Conservation (phyloP, 2,888 invertebrate genomes). For the Rhabditoides inermis region DNA sequence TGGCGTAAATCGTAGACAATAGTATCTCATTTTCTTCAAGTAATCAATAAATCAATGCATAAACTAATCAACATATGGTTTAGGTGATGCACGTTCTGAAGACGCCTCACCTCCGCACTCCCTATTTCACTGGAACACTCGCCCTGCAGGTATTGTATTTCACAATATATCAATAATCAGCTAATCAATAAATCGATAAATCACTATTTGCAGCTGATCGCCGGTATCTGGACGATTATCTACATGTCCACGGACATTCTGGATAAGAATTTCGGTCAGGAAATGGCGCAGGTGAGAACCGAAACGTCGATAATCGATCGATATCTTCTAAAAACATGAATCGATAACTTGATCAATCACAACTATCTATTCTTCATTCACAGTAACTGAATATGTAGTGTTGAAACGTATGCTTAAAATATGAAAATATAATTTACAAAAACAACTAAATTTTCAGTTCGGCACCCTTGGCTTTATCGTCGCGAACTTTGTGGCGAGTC, state of each 20-base stretch:
- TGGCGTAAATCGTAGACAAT: too few relatives aligned
- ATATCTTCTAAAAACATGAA: too few relatives aligned
- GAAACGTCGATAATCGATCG: too few relatives aligned
- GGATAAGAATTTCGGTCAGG: too few relatives aligned
- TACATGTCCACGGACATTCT: too few relatives aligned
- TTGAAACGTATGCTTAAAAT: too few relatives aligned
- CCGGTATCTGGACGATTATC: constrained; percentile 36
- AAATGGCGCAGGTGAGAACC: too few relatives aligned
- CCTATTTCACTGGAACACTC: constrained; percentile 22
- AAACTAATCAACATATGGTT: background rate
- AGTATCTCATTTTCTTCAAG: background rate
- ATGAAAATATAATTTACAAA: too few relatives aligned
- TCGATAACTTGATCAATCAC: too few relatives aligned
- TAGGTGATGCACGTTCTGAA: constrained; percentile 17
- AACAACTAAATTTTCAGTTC: too few relatives aligned
- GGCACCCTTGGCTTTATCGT: constrained; percentile 29
- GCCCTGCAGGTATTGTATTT: constrained; percentile 17
- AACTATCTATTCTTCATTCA: too few relatives aligned
- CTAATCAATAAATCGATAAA: background rate
- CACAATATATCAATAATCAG: background rate
- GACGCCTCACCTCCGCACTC: constrained; percentile 21
- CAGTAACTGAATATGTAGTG: too few relatives aligned
- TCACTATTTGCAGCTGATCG: constrained; percentile 14
- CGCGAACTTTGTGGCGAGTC: constrained; percentile 27
- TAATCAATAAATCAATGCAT: background rate